A percentile compares a stretch with the other conserved stretches of the same genome.
These are phyloP conservation scores for Crenichthys baileyi DNA, from an alignment of 2,797 vertebrate genomes.

Conservation along the genomic window DNA sequence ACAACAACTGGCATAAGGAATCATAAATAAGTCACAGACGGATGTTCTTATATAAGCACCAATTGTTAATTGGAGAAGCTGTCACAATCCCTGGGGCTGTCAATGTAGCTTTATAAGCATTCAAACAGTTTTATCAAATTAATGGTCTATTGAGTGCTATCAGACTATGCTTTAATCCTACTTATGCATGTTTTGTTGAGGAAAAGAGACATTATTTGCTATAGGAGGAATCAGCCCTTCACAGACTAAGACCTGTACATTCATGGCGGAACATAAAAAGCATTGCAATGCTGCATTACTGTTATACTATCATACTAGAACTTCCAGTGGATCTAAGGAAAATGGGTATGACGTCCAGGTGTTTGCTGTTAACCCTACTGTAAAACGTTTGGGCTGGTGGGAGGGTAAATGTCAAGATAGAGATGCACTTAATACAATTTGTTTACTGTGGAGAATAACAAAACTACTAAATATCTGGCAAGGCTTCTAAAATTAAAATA, in stretches of 20 bases:
- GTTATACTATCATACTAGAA: too few species aligned
- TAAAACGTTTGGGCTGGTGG: background rate
- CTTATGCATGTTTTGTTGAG: constrained; percentile 34
- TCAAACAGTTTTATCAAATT: constrained; percentile 75
- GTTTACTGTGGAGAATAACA: background rate
- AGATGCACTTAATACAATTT: background rate
- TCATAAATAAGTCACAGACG: constrained; percentile 70
- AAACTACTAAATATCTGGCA: background rate
- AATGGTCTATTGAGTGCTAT: constrained; percentile 67
- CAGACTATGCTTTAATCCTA: constrained; percentile 64
- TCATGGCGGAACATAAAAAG: background rate
- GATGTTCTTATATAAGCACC: constrained; percentile 74
- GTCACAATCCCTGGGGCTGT: constrained; percentile 73
- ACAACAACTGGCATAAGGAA: constrained; percentile 74
- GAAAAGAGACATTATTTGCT: background rate
- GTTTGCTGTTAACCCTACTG: background rate
- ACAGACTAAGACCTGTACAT: background rate
- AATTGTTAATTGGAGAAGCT: constrained; percentile 78
- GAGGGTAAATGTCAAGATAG: background rate
- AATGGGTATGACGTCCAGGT: background rate
- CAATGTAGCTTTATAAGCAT: constrained; percentile 65
- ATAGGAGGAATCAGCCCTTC: background rate
- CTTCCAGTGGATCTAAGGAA: background rate
- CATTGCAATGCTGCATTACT: background rate
- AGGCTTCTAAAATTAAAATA: background rate